Conservation (phyloP, 1,140 invertebrate genomes). For the Hylaeus anthracinus region DNA sequence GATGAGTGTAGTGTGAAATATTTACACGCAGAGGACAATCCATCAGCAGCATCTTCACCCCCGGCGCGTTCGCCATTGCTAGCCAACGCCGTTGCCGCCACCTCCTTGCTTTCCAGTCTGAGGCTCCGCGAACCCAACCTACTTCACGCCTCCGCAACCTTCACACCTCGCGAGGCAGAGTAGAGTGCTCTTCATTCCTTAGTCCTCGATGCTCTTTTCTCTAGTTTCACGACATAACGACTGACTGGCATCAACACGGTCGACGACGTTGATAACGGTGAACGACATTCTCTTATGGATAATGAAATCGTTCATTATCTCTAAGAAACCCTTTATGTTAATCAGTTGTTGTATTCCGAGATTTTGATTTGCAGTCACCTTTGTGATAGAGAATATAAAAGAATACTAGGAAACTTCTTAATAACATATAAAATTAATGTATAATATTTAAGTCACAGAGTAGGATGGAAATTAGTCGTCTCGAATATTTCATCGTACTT, state of each 20-base stretch:
- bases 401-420: too few species aligned
- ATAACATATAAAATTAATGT: too few species aligned
- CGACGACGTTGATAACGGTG: conserved; percentile 39
- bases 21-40: conserved; percentile 73
- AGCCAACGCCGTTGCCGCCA: conserved; percentile 42
- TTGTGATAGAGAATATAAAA: too few species aligned
- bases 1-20: conserved; percentile 74
- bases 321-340: too few species aligned
- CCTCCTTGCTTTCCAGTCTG: conserved; percentile 60
- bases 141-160: conserved; percentile 69
- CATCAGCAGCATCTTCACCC: conserved; percentile 64
- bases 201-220: conserved; percentile 37
- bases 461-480: not conserved
- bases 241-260: conserved; percentile 41
- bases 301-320: too few species aligned
- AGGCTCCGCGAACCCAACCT: conserved; percentile 52
- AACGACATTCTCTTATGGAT: too few species aligned
- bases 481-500: not conserved
- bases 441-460: too few species aligned
- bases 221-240: conserved; percentile 39
- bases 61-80: conserved; percentile 54
- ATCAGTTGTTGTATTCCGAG: too few species aligned
- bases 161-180: conserved; percentile 67
- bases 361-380: too few species aligned
- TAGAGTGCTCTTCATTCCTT: conserved; percentile 72